A percentile compares a stretch with the other conserved stretches of the same genome.
Conservation (phyloP, 2,797 vertebrate species). For the Clarias fuscus region DNA sequence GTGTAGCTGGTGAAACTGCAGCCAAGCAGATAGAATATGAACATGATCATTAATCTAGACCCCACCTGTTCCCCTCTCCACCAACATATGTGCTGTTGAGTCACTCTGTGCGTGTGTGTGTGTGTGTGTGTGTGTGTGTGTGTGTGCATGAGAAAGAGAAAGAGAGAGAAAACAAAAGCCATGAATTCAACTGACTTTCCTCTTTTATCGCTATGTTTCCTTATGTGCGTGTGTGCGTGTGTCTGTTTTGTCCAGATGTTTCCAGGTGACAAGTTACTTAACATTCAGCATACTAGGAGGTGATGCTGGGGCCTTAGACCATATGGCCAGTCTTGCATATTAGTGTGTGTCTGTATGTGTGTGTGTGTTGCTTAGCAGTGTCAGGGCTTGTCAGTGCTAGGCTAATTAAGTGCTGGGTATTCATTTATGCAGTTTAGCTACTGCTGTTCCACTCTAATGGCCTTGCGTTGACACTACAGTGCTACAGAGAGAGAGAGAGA, state of each 20-base stretch:
- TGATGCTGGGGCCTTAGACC: slow-evolving; percentile 25
- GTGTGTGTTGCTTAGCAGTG: slow-evolving; percentile 37
- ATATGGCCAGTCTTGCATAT: slow-evolving; percentile 31
- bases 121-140: neutral
- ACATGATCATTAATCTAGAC: slow-evolving; percentile 10
- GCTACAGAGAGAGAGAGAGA: neutral
- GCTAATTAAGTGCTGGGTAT: slow-evolving; percentile 49
- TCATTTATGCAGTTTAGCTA: slow-evolving; percentile 45
- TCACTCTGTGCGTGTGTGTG: neutral
- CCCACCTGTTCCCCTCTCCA: slow-evolving; percentile 11
- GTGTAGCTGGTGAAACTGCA: neutral
- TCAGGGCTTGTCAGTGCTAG: slow-evolving; percentile 36
- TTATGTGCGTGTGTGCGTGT: slow-evolving; percentile 9
- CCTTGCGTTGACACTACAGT: slow-evolving; percentile 35
- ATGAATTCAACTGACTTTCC: neutral
- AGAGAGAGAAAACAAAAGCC: neutral
- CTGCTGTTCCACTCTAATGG: slow-evolving; percentile 43
- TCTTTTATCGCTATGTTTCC: neutral
- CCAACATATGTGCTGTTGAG: neutral
- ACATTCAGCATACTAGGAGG: slow-evolving; percentile 22
- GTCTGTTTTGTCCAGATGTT: slow-evolving; percentile 26
- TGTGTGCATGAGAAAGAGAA: neutral
- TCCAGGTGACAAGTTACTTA: slow-evolving; percentile 39
- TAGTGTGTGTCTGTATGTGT: neutral
- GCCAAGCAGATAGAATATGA: neutral